Conservation (phyloP, 2,113 vertebrate species). For the Austrofundulus limnaeus region DNA sequence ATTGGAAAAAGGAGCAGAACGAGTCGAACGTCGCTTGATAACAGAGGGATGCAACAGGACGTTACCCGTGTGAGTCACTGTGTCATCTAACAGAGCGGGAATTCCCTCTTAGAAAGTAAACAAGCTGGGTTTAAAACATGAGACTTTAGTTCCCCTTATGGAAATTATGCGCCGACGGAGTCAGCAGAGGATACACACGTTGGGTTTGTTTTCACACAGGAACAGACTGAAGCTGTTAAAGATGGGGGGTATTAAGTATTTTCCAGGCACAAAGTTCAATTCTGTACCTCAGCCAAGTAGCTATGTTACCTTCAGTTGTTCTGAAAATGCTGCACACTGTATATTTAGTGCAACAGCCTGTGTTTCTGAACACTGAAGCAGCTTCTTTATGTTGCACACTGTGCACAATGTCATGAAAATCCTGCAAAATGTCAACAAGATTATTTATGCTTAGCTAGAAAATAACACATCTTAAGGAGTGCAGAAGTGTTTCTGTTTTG, state of each 20-base stretch:
- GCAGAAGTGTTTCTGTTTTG: slow-evolving; percentile 16
- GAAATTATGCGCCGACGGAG: slow-evolving; percentile 14
- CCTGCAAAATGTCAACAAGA: not conserved
- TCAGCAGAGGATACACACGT: slow-evolving; percentile 5
- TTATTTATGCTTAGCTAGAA: slow-evolving; percentile 3
- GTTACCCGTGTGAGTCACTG: slow-evolving; percentile 32
- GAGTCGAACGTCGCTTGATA: not conserved
- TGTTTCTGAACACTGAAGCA: slow-evolving; percentile 1
- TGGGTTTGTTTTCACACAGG: slow-evolving; percentile 2
- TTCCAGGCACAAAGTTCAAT: too few relatives aligned
- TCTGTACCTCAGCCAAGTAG: too few relatives aligned
- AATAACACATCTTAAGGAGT: not conserved
- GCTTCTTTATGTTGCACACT: not conserved
- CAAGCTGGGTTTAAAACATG: slow-evolving; percentile 13
- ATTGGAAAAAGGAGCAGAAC: not conserved
- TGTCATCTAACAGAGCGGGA: slow-evolving; percentile 57
- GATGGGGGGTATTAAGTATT: too few relatives aligned
- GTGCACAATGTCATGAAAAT: not conserved
- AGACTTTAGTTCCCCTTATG: slow-evolving; percentile 37
- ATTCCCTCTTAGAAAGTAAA: slow-evolving; percentile 53
- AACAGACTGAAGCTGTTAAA: not conserved
- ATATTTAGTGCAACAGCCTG: too few relatives aligned
- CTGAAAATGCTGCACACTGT: too few relatives aligned
- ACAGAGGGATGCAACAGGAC: not conserved
- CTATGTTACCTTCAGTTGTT: too few relatives aligned